Percentiles rank a stretch among this genome's conserved stretches.
Evolutionary conservation across 2,113 vertebrate species (phyloP).

Genomic region (Condylura cristata): DNA sequence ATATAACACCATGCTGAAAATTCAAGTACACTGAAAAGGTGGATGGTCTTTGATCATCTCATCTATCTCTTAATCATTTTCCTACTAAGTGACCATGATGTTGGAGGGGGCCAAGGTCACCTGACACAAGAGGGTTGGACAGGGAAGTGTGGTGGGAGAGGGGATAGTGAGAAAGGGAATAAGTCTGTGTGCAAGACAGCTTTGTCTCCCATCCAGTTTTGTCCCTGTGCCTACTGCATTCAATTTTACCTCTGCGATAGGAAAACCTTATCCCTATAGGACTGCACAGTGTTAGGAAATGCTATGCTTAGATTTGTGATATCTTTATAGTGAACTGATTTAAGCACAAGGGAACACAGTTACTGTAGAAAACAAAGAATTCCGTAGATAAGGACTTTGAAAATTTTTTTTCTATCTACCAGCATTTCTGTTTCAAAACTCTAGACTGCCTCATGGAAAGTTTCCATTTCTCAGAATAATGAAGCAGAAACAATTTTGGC

Average conservation of each 20-base stretch:
- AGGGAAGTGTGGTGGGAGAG: background rate
- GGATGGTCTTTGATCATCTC: background rate
- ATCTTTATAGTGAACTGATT: constrained; percentile 68
- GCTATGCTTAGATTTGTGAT: constrained; percentile 65
- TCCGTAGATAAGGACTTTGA: constrained; percentile 50
- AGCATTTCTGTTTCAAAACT: constrained; percentile 69
- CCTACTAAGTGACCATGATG: background rate
- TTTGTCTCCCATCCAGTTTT: background rate
- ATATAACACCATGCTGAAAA: constrained; percentile 19
- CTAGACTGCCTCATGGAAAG: constrained; percentile 31
- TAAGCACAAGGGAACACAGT: constrained; percentile 50
- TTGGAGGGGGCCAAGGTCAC: background rate
- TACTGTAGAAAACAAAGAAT: constrained; percentile 61
- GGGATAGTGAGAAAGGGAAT: background rate
- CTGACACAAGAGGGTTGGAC: background rate
- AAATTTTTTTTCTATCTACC: constrained; percentile 38
- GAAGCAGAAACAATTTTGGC: constrained; percentile 76
- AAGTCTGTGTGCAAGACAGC: background rate
- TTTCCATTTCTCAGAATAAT: constrained; percentile 76
- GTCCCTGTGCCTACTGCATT: constrained; percentile 12
- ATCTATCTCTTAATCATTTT: constrained; percentile 32
- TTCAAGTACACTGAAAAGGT: background rate
- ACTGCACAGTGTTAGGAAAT: constrained; percentile 43
- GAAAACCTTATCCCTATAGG: constrained; percentile 61
- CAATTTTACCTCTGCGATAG: constrained; percentile 43